phyloP scores from a whole-genome alignment of 2,113 vertebrate species.

The Tympanuchus pallidicinctus region DNA sequence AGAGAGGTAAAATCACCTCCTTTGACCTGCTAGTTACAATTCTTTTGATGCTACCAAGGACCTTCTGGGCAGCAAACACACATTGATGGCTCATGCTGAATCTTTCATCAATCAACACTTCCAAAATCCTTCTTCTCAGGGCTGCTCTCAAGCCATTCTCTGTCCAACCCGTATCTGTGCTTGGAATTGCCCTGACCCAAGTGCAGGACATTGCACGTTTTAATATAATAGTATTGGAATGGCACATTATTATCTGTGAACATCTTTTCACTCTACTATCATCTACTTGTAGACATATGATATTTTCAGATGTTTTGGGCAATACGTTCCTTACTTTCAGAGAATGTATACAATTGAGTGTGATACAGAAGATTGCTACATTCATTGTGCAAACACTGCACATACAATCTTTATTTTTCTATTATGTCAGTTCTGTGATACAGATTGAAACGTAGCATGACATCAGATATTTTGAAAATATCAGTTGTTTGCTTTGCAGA shows the following conservation, averaged over 20 bases:
- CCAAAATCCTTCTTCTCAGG: no score
- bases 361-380: not conserved
- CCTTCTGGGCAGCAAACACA: no score
- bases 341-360: not conserved
- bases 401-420: fast-evolving
- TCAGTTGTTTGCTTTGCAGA: not conserved
- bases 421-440: not conserved
- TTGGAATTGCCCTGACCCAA: no score
- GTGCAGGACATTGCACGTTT: no score
- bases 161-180: no score
- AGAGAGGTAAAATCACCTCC: no score
- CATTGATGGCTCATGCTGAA: no score
- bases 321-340: not conserved
- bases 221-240: not conserved
- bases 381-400: not conserved
- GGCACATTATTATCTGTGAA: not conserved
- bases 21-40: no score
- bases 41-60: no score
- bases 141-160: no score
- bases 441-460: fast-evolving
- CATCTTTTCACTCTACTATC: not conserved
- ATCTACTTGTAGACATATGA: not conserved
- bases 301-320: not conserved
- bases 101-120: no score
- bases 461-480: not conserved